Conservation (phyloP, 92 coral and sea anemone species). For the Plumapathes pennacea region DNA sequence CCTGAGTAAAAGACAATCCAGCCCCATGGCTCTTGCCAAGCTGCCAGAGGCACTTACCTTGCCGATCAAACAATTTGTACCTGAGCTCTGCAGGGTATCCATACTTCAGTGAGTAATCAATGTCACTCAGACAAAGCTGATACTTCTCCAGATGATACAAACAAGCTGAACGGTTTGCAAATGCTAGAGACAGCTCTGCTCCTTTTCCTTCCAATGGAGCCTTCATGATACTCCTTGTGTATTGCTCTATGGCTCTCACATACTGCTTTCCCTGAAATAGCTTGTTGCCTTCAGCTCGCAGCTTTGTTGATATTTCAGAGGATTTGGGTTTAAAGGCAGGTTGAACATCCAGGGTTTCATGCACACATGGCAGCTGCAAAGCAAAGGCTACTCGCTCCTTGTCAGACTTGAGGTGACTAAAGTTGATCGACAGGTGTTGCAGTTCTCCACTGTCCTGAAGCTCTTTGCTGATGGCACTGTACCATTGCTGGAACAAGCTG, state of each 20-base stretch:
- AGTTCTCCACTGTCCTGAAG: slow-evolving; percentile 56
- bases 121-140: slow-evolving; percentile 61
- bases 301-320: slow-evolving; percentile 41
- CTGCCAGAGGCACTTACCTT: slow-evolving; percentile 59
- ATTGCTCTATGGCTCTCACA: slow-evolving; percentile 52
- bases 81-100: slow-evolving; percentile 68
- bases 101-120: slow-evolving; percentile 56
- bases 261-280: slow-evolving; percentile 59
- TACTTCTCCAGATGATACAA: slow-evolving; percentile 59
- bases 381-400: slow-evolving; percentile 69
- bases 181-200: slow-evolving; percentile 70
- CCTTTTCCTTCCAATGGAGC: slow-evolving; percentile 55
- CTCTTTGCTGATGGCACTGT: slow-evolving; percentile 41
- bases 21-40: slow-evolving; percentile 54
- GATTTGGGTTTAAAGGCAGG: slow-evolving; percentile 61
- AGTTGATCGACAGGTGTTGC: slow-evolving; percentile 60
- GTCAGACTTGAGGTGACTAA: slow-evolving; percentile 64
- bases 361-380: slow-evolving; percentile 54
- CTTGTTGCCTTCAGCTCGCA: slow-evolving; percentile 79
- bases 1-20: slow-evolving; percentile 40
- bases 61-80: slow-evolving; percentile 79
- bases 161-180: slow-evolving; percentile 95
- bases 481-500: slow-evolving; percentile 54
- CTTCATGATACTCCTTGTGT: slow-evolving; percentile 64
- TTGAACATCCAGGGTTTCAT: slow-evolving; percentile 48